Evolutionary conservation across 2,888 invertebrate species (phyloP).

Genomic region (Morinoia aosen): DNA sequence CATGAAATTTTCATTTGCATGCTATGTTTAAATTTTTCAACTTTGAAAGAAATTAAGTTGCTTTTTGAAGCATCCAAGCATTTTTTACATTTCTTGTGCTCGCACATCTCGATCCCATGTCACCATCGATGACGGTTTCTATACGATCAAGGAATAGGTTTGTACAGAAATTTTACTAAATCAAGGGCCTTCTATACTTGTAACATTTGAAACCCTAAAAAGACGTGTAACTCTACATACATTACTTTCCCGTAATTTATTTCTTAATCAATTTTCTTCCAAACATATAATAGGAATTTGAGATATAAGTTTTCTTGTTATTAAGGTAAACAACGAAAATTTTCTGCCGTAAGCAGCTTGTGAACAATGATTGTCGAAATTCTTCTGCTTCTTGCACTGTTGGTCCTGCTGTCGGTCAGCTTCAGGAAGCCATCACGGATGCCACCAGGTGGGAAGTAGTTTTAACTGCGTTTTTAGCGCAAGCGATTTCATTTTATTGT

Average conservation of each 20-base stretch:
- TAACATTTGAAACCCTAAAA: background rate
- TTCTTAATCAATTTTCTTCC: background rate
- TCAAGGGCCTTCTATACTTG: background rate
- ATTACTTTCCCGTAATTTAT: background rate
- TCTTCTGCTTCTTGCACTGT: background rate
- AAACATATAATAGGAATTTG: background rate
- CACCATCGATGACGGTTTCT: background rate
- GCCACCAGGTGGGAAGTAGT: background rate
- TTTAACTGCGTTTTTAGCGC: background rate
- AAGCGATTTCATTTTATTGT: background rate
- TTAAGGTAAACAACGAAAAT: too few species aligned
- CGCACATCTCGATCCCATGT: background rate
- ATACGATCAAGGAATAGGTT: too few species aligned
- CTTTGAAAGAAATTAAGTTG: background rate
- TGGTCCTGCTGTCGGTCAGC: background rate
- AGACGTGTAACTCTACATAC: background rate
- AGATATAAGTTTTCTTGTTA: background rate
- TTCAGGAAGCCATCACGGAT: background rate
- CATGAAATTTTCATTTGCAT: background rate
- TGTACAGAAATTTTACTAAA: background rate
- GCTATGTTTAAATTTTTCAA: background rate
- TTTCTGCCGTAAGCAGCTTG: background rate
- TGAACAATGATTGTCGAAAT: background rate
- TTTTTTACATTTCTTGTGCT: background rate
- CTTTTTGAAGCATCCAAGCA: background rate